These are phyloP conservation scores for Accipiter cooperii DNA, from an alignment of 2,113 vertebrate genomes.

Conservation along the genomic window DNA sequence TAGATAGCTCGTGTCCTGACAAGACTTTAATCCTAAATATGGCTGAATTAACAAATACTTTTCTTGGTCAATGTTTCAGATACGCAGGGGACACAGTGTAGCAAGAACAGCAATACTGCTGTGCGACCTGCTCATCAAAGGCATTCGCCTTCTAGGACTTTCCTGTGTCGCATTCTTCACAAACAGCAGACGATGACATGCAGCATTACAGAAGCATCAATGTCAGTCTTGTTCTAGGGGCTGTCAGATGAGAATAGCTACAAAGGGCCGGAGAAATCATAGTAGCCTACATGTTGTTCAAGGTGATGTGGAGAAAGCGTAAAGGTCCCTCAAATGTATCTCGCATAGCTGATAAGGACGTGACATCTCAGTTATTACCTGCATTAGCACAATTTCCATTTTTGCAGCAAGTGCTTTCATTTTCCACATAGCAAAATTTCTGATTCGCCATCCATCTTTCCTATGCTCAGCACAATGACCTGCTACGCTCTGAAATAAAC, in stretches of 20 bases:
- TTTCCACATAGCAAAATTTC: fast-evolving
- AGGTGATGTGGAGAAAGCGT: background rate
- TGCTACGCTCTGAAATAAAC: background rate
- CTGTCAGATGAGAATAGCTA: background rate
- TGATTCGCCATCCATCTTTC: background rate
- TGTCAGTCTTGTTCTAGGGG: background rate
- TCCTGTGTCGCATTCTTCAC: background rate
- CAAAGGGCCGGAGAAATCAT: background rate
- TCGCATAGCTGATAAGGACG: background rate
- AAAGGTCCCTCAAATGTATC: background rate
- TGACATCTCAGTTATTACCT: background rate
- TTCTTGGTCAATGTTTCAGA: background rate
- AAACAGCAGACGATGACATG: background rate
- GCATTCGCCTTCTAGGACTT: background rate
- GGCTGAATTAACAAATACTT: background rate
- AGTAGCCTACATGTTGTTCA: background rate
- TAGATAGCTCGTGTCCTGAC: background rate
- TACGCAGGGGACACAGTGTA: fast-evolving
- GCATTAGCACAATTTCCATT: background rate
- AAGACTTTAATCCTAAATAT: background rate
- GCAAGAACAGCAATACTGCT: background rate
- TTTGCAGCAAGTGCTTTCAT: background rate
- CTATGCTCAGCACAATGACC: background rate
- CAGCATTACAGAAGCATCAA: background rate
- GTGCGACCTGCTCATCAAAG: background rate